Evolutionary conservation across 92 coral and sea anemone genomes (phyloP), one percentile per base, ranked within the genome.

Genomic region (Phenganax marumi): DNA sequence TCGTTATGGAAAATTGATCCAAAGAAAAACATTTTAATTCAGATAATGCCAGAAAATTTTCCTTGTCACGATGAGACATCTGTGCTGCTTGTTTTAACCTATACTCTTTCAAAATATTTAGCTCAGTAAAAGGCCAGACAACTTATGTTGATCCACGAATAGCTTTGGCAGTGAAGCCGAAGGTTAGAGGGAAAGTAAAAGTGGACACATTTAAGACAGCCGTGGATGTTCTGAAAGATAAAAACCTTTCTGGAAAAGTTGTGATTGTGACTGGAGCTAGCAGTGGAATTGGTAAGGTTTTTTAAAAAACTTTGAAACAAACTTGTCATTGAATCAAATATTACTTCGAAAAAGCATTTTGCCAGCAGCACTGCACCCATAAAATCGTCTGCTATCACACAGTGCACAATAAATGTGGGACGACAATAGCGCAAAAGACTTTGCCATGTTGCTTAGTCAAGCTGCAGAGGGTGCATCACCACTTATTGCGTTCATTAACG

Each of bases 261-360:
- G 88, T 81, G 64, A 69, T 95, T 13, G 85, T 95, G 50, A 95
- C 98, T 17, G 98, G 98, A 49, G 91, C 93, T 18, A 92, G 79
- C 56, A 92, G 95, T 90, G 98, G 97, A 11, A 92, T 95, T 70
- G 98, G 95, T 91, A 49, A 62, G 87, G 61, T 3, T 12, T 71
- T 13, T 12, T 7, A 12, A 26, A 52, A 25, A 77, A 19, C 8
- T 23, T n/a, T 22, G 50, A n/a, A 16, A 8, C 19, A 10, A n/a
- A 16, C 18, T n/a, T 50, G 16, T 19, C 14, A 17, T 22, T 6
- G 16, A 46, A 6, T 53, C 13, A 7, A 12, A 6, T 19, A 17
- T 73, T 12, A 5, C 0, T 10, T 39, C 8, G 53, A 73, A 50
- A 33, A 11, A 22, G 23, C 63, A 73, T 13, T 0, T 73, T 73